Conservation (phyloP, 2,888 invertebrate species). For the Nineta flava region DNA sequence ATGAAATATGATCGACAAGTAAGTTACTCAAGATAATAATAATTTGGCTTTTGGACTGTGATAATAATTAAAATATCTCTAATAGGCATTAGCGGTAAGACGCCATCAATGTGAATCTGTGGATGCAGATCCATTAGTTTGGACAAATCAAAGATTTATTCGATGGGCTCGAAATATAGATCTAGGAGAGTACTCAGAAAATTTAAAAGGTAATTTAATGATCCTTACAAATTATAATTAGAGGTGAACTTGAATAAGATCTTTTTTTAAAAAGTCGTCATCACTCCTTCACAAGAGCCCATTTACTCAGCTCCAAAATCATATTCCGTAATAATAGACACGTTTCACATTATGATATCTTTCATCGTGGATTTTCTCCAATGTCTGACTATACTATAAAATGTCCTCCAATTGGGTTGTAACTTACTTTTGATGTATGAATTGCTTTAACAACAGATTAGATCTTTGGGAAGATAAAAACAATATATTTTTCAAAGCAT, state of each 20-base stretch:
- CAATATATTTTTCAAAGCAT: too few species aligned
- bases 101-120: constrained; percentile 77
- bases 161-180: constrained; percentile 90
- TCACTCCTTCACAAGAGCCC: background rate
- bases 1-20: constrained; percentile 86
- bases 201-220: constrained; percentile 65
- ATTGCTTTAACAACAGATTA: too few species aligned
- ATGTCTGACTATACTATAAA: too few species aligned
- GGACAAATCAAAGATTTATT: constrained; percentile 90
- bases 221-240: constrained; percentile 3
- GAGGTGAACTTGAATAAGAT: too few species aligned
- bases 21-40: constrained; percentile 14
- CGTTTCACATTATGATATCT: too few species aligned
- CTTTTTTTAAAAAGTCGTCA: background rate
- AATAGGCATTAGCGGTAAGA: constrained; percentile 67
- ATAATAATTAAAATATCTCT: constrained; percentile 13
- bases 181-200: constrained; percentile 83
- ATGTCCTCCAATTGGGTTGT: too few species aligned
- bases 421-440: too few species aligned
- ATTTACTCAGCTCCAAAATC: background rate
- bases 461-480: too few species aligned
- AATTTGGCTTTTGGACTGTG: background rate
- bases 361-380: too few species aligned
- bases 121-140: constrained; percentile 83
- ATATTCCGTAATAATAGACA: too few species aligned